phyloP scores from a whole-genome alignment of 2,113 vertebrate species.

The Zapornia atra region DNA sequence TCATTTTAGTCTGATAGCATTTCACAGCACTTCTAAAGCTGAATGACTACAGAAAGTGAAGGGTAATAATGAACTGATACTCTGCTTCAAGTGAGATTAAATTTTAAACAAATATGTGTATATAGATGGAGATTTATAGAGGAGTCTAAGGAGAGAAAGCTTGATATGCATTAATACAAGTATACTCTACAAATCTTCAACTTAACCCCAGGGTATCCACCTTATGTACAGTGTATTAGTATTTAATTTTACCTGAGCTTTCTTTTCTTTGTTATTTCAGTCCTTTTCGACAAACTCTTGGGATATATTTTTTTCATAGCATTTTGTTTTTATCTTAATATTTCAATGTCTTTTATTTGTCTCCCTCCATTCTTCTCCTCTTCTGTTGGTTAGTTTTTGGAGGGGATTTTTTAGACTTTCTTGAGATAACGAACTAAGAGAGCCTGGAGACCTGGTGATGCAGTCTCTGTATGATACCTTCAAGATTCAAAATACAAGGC shows the following conservation, averaged over 20 bases:
- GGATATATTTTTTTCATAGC: neutral
- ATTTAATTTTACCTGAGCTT: neutral
- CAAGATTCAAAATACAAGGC: neutral
- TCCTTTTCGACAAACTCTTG: neutral
- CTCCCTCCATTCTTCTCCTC: neutral
- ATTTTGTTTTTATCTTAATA: neutral
- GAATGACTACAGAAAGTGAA: slow-evolving; percentile 13
- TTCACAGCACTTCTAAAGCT: slow-evolving; percentile 12
- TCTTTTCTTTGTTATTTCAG: neutral
- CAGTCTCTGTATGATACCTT: neutral
- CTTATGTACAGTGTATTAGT: neutral
- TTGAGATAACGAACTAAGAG: neutral
- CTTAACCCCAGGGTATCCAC: neutral
- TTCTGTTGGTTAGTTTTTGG: neutral
- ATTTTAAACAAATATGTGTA: slow-evolving; percentile 53
- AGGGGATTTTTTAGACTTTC: neutral
- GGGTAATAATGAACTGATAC: slow-evolving; percentile 5
- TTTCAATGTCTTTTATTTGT: neutral
- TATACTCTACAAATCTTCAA: neutral
- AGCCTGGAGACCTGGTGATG: neutral
- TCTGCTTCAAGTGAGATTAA: slow-evolving; percentile 30
- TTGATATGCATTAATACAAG: neutral
- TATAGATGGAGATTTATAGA: neutral
- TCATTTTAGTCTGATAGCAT: slow-evolving; percentile 9
- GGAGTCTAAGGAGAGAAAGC: neutral